Conservation (phyloP, 37 sponge, comb jelly and placozoan genomes). For the Bolinopsis microptera region DNA sequence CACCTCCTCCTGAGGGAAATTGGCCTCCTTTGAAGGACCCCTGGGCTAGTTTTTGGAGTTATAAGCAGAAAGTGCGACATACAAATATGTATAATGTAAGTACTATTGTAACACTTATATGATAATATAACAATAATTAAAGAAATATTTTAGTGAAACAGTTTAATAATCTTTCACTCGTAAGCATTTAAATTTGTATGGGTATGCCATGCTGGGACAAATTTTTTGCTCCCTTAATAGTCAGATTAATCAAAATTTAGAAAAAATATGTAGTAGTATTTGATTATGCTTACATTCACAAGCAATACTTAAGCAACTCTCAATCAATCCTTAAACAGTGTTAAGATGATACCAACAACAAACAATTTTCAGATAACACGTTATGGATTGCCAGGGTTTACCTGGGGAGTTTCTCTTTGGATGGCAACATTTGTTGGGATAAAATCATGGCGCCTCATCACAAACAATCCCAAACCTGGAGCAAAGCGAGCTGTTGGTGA, state of each 20-base stretch:
- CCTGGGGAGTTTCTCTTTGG: slow-evolving; percentile 25
- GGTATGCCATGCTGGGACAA: background rate
- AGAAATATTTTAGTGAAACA: background rate
- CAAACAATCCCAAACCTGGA: slow-evolving; percentile 17
- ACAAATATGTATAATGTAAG: slow-evolving; percentile 35
- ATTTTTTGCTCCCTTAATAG: too few relatives aligned
- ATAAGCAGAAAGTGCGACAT: background rate
- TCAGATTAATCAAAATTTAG: too few relatives aligned
- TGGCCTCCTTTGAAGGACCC: slow-evolving; percentile 55
- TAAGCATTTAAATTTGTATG: background rate
- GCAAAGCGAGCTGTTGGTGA: slow-evolving; percentile 13
- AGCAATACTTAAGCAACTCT: too few relatives aligned
- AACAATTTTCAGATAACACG: background rate
- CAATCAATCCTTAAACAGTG: too few relatives aligned
- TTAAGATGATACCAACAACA: too few relatives aligned
- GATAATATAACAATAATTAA: background rate
- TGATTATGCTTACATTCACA: too few relatives aligned
- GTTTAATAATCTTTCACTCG: too few relatives aligned
- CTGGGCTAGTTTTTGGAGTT: slow-evolving; percentile 1
- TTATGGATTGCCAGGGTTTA: slow-evolving; percentile 29
- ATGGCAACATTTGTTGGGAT: background rate
- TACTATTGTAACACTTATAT: background rate
- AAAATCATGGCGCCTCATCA: slow-evolving; percentile 26
- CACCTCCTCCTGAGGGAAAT: slow-evolving; percentile 32
- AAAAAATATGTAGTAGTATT: too few relatives aligned